Base-by-base conservation (phyloP, 2,797 vertebrate genomes). In the Spondyliosoma cantharus region DNA sequence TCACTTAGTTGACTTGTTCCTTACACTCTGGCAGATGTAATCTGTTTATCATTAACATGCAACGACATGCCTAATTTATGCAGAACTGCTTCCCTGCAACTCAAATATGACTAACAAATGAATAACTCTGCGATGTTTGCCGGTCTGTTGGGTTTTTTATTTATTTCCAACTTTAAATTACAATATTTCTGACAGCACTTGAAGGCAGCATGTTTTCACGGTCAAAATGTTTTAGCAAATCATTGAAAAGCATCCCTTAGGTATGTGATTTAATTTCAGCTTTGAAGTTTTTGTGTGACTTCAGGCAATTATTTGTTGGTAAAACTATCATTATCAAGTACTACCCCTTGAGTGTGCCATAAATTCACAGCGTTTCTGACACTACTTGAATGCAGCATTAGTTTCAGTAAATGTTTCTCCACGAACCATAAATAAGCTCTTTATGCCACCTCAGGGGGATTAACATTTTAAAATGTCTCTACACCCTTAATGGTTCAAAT, bases 341-440 rank as follows among this genome's bases (percentile, higher is more conserved):
- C 42, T 61, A 61, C 48, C 63, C 29, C 73, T 59, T 22, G 4
- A 66, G 12, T 53, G 19, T 3, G 56, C 43, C 22, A 63, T 45
- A 61, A 17, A 67, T 27, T 16, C n/a, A 58, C 56, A 76, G 20
- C 3, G 37, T 61, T 74, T 61, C 57, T 3, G 6, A 73, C 27
- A 37, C 2, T 24, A 20, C 56, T 19, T 63, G 24, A 77, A 77
- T 19, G 78, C 46, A 78, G 70, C 50, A 64, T 76, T 53, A 15
- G 62, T 68, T 63, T 81, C 65, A 54, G 14, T 42, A 37, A 80
- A 79, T 68, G 68, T 76, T 78, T 43, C 53, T 71, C 57, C 19
- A 29, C 19, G 1, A 49, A 66, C n/a, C 32, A 64, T 27, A 71
- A 74, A 66, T 71, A 71, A 71, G 63, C 52, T 74, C 46, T 48